Conservation (phyloP, 2,888 invertebrate species). For the Eristalis intricaria region DNA sequence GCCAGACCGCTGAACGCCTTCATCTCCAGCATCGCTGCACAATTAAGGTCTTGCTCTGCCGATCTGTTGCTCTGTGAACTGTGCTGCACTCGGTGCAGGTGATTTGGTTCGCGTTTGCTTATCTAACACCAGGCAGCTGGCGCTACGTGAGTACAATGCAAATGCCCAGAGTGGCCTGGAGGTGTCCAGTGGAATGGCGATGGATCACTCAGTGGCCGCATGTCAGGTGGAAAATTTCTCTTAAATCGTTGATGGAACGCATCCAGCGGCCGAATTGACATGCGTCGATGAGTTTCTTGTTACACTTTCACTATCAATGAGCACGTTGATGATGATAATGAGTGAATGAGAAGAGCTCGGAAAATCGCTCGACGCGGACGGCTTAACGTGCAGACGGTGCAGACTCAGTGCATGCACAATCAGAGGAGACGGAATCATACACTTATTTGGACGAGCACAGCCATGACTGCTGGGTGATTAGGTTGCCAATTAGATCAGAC, state of each 20-base stretch:
- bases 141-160: constrained; percentile 50
- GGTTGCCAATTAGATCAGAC: constrained; percentile 39
- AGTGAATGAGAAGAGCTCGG: constrained; percentile 17
- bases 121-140: constrained; percentile 30
- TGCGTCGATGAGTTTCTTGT: constrained; percentile 57
- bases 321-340: constrained; percentile 20
- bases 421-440: background rate
- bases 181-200: background rate
- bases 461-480: constrained; percentile 1
- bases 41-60: constrained; percentile 37
- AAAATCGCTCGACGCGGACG: constrained; percentile 35
- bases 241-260: constrained; percentile 44
- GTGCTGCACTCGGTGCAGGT: constrained; percentile 20
- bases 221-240: constrained; percentile 39
- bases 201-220: constrained; percentile 29
- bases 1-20: background rate
- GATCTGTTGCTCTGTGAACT: background rate
- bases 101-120: background rate
- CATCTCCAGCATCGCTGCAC: background rate
- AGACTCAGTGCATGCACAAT: constrained; percentile 43
- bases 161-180: constrained; percentile 17
- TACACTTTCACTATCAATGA: constrained; percentile 60
- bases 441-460: constrained; percentile 23
- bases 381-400: constrained; percentile 19
- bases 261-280: constrained; percentile 58